Conservation (phyloP, 2,113 vertebrate genomes). For the Chaetops frenatus region DNA sequence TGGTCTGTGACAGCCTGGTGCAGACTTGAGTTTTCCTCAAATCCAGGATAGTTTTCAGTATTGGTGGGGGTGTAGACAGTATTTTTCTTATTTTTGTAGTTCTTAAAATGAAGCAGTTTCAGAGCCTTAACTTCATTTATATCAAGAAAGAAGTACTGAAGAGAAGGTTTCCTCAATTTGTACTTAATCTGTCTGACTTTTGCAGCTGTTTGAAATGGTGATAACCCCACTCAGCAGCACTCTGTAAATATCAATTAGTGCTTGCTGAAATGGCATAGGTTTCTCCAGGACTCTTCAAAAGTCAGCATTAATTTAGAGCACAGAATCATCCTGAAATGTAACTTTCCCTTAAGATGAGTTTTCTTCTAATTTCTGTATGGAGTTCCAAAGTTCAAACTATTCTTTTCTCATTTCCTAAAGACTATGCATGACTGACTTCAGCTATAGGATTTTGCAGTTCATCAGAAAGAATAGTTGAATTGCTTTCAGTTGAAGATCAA, state of each 20-base stretch:
- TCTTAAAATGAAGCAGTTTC: not conserved
- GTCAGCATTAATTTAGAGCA: not conserved
- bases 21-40: not conserved
- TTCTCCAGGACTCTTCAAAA: not conserved
- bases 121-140: not conserved
- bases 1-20: not conserved
- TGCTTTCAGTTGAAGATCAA: not conserved
- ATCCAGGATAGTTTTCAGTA: not conserved
- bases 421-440: not conserved
- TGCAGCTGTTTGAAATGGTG: not conserved
- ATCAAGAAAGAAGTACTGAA: not conserved
- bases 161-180: not conserved
- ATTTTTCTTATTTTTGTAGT: not conserved
- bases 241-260: not conserved
- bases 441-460: not conserved
- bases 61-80: not conserved
- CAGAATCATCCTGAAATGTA: not conserved
- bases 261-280: not conserved
- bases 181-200: not conserved
- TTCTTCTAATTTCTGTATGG: not conserved
- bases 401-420: not conserved
- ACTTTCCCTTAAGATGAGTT: not conserved
- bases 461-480: not conserved
- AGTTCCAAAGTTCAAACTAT: not conserved
- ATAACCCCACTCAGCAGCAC: not conserved